Evolutionary conservation across 1,140 invertebrate species (phyloP).

Genomic region (Euwallacea similis): DNA sequence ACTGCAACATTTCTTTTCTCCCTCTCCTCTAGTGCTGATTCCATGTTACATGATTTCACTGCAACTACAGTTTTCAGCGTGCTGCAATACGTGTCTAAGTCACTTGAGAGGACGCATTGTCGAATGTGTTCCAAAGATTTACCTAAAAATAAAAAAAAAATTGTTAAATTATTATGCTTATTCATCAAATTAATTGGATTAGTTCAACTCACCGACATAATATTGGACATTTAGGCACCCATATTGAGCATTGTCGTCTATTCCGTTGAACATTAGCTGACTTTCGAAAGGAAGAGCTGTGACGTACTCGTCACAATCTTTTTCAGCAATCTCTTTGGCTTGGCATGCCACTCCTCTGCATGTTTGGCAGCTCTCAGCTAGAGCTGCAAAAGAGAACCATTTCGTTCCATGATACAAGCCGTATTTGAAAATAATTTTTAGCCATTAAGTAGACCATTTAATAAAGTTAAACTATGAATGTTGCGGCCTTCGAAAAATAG

Average conservation of each 20-base stretch:
- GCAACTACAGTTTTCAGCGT: not conserved
- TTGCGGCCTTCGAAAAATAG: not conserved
- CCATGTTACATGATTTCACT: slow-evolving; percentile 1
- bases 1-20: not conserved
- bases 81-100: slow-evolving; percentile 12
- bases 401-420: not conserved
- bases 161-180: not conserved
- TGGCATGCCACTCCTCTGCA: slow-evolving; percentile 9
- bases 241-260: slow-evolving; percentile 1
- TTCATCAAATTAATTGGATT: too few relatives aligned
- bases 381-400: slow-evolving; percentile 11
- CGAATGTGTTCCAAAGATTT: slow-evolving; percentile 8
- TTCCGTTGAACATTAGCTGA: not conserved
- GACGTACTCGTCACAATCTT: slow-evolving; percentile 1
- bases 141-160: slow-evolving; percentile 1
- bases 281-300: slow-evolving; percentile 14
- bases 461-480: not conserved
- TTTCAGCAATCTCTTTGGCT: not conserved
- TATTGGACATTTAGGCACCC: slow-evolving; percentile 24
- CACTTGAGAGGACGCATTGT: slow-evolving; percentile 12
- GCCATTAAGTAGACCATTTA: not conserved
- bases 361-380: slow-evolving; percentile 15
- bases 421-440: not conserved
- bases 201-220: slow-evolving; percentile 10
- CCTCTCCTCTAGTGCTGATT: not conserved